A percentile compares a stretch with the other conserved stretches of the same genome.
phyloP scores from a whole-genome alignment of 2,797 vertebrate species.

The Euthynnus affinis region DNA sequence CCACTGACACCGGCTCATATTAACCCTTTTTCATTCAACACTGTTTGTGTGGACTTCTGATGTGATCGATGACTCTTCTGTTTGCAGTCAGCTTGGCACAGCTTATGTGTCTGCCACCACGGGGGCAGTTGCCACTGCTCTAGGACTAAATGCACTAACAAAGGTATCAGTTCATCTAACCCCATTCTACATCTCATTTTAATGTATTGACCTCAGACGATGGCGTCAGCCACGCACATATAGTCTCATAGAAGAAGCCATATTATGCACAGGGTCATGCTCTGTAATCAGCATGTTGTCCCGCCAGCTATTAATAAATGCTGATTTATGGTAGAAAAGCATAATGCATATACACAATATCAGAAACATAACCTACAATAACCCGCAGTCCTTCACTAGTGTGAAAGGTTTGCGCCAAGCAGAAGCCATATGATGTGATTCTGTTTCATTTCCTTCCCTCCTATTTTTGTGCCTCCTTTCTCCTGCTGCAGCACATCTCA shows the following conservation, averaged over 20 bases:
- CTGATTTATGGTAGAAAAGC: conserved; percentile 15
- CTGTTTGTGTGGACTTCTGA: conserved; percentile 25
- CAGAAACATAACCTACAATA: not conserved
- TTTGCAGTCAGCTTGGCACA: conserved; percentile 94
- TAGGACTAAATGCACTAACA: conserved; percentile 96
- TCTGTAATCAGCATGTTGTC: conserved; percentile 21
- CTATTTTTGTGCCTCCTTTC: conserved; percentile 26
- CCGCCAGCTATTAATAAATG: conserved; percentile 21
- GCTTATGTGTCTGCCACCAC: conserved; percentile 98
- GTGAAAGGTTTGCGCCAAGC: conserved; percentile 19
- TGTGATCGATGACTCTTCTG: conserved; percentile 69
- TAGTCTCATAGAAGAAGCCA: conserved; percentile 21
- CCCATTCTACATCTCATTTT: conserved; percentile 55
- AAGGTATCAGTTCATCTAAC: conserved; percentile 90
- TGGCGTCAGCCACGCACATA: conserved; percentile 22
- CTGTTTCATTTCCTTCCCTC: not conserved
- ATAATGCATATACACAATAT: conserved; percentile 1
- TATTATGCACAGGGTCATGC: conserved; percentile 35
- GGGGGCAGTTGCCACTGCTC: conserved; percentile 95
- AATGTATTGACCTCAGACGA: conserved; percentile 39
- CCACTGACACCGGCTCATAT: not conserved
- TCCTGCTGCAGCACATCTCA: conserved; percentile 89
- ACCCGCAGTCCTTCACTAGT: conserved; percentile 7
- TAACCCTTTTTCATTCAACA: conserved; percentile 58
- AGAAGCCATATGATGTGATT: not conserved